phyloP scores from a whole-genome alignment of 2,797 vertebrate species.

The Pteronotus mesoamericanus region DNA sequence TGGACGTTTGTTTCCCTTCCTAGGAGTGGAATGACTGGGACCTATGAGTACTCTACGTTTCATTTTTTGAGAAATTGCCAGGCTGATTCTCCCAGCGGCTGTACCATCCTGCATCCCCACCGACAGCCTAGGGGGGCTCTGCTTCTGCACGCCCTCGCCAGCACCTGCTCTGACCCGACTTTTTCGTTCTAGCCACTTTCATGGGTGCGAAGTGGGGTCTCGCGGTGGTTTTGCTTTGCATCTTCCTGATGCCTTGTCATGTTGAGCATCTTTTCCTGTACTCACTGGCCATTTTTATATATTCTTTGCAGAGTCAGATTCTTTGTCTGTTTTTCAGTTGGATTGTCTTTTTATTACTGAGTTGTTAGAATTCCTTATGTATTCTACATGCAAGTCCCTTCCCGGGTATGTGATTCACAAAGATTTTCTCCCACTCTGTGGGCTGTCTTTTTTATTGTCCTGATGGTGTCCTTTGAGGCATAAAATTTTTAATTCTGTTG shows the following conservation, averaged over 20 bases:
- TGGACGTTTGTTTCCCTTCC: background rate
- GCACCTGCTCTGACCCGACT: background rate
- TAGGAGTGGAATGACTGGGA: background rate
- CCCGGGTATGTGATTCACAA: background rate
- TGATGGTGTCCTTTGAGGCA: background rate
- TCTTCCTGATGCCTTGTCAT: background rate
- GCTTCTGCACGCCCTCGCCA: background rate
- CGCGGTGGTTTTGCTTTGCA: background rate
- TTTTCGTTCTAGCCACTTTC: background rate
- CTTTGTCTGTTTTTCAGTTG: background rate
- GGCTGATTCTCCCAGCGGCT: background rate
- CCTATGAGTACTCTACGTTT: background rate
- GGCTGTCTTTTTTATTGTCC: background rate
- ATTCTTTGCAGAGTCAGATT: background rate
- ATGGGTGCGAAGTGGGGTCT: background rate
- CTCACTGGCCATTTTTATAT: background rate
- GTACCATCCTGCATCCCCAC: background rate
- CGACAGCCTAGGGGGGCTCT: too few species aligned
- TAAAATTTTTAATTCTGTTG: background rate
- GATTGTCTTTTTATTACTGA: background rate
- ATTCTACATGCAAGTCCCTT: background rate
- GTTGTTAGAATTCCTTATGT: background rate
- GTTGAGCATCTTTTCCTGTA: background rate
- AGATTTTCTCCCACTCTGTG: background rate
- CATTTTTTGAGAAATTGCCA: background rate